phyloP scores from a whole-genome alignment of 2,113 vertebrate species.

The Sebastes fasciatus region DNA sequence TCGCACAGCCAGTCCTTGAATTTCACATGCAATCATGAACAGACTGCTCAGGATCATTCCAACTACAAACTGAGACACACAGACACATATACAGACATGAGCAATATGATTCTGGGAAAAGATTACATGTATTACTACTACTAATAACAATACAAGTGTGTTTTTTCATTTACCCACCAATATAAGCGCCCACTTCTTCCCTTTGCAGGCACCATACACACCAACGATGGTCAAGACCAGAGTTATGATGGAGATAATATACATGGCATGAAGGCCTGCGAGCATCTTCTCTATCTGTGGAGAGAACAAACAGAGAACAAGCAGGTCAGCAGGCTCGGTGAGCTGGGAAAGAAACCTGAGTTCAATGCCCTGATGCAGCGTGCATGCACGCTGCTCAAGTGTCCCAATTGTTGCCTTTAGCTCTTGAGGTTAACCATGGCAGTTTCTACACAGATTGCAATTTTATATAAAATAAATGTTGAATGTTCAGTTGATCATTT shows the following conservation, averaged over 20 bases:
- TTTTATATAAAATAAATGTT: too few relatives aligned
- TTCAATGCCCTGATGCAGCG: not conserved
- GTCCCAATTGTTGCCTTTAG: not conserved
- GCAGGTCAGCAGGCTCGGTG: not conserved
- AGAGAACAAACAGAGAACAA: not conserved
- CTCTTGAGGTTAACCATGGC: not conserved
- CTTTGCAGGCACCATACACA: slow-evolving; percentile 52
- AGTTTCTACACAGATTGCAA: not conserved
- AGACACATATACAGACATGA: not conserved
- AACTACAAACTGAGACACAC: slow-evolving; percentile 60
- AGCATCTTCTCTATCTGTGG: slow-evolving; percentile 18
- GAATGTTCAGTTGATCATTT: not conserved
- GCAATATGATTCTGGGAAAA: not conserved
- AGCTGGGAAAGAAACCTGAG: not conserved
- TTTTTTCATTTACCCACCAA: slow-evolving; percentile 47
- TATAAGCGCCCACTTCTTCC: slow-evolving; percentile 67
- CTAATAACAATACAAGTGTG: not conserved
- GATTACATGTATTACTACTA: not conserved
- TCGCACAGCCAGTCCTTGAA: not conserved
- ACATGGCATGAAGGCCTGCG: not conserved
- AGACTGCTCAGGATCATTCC: slow-evolving; percentile 56
- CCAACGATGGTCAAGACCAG: slow-evolving; percentile 50
- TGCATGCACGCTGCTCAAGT: not conserved
- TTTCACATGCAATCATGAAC: not conserved
- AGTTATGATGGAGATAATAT: not conserved